Base-by-base conservation (phyloP, 2,888 invertebrate species). In the Dynastes hyllus region DNA sequence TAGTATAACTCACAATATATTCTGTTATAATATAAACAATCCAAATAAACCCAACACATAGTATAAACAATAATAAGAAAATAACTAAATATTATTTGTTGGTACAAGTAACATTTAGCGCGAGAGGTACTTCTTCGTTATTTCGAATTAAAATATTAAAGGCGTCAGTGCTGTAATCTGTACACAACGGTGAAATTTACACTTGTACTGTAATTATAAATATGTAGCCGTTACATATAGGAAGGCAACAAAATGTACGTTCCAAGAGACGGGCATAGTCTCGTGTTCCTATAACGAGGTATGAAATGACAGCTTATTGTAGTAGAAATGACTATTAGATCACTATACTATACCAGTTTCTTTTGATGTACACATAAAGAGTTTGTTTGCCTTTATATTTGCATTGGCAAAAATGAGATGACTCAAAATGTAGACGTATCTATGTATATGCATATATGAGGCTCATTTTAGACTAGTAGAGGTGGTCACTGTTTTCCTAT, bases 41-140 rank as follows among this genome's bases (percentile, higher is more conserved):
- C 88, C 88, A 88, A 86, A 88, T 88, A 88, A 89, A 88, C 89
- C 88, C 89, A 88, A 89, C 89, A 89, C 88, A 88, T 85, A 86
- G 86, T 86, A 79, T 79, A 87, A 87, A 86, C 86, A 87, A 86
- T 85, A 87, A 86, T 85, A 58, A 61, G 78, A 84, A 80, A 81
- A 78, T 66, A 75, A 58, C 77, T 65, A 80, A 58, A 63, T 53
- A 66, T 58, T 69, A 77, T 78, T 80, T 16, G 55, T 58, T 58
- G 78, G 80, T 80, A 80, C 80, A 80, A 45, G 45, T 70, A 76
- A 70, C 69, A 79, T 61, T 75, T 61, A 65, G 58, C 63, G 69
- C 73, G 63, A 73, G 65, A 77, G 70, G 77, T 69, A 70, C 37
- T 77, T 77, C 45, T 58, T 58, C 40, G 27, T 51, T 67, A 75